These are phyloP conservation scores for Sebastiscus tertius DNA, from an alignment of 2,797 vertebrate species.

Conservation along the genomic window DNA sequence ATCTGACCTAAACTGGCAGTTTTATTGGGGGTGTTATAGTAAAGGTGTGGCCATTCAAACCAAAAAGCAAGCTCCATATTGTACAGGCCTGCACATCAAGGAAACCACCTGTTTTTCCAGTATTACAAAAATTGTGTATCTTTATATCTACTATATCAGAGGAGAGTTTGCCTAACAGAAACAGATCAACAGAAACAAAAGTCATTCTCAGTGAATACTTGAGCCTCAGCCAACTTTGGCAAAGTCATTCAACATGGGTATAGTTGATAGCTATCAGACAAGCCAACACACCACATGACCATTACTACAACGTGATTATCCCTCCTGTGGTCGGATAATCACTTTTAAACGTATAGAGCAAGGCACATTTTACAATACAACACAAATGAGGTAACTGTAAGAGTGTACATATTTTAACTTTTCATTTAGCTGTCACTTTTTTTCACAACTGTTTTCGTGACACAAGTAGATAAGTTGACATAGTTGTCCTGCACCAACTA, in stretches of 20 bases:
- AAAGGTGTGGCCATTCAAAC: constrained; percentile 51
- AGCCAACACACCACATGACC: constrained; percentile 51
- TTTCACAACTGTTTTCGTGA: background rate
- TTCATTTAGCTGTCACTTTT: background rate
- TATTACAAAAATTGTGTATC: background rate
- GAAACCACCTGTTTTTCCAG: background rate
- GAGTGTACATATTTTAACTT: background rate
- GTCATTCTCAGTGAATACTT: constrained; percentile 1
- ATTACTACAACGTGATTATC: constrained; percentile 46
- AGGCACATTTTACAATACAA: background rate
- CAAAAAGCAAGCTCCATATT: background rate
- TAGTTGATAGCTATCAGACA: constrained; percentile 16
- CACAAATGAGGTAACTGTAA: background rate
- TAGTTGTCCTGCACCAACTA: background rate
- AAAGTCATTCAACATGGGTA: constrained; percentile 27
- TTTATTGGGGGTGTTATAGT: constrained; percentile 9
- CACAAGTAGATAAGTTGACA: background rate
- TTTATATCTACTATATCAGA: background rate
- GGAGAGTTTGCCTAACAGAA: background rate
- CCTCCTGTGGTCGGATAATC: constrained; percentile 1
- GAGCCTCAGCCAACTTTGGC: constrained; percentile 9
- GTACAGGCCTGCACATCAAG: background rate
- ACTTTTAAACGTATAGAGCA: constrained; percentile 8
- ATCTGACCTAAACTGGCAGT: background rate
- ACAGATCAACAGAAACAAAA: background rate